Base-by-base conservation (phyloP, 2,797 vertebrate species). In the Clamator glandarius region DNA sequence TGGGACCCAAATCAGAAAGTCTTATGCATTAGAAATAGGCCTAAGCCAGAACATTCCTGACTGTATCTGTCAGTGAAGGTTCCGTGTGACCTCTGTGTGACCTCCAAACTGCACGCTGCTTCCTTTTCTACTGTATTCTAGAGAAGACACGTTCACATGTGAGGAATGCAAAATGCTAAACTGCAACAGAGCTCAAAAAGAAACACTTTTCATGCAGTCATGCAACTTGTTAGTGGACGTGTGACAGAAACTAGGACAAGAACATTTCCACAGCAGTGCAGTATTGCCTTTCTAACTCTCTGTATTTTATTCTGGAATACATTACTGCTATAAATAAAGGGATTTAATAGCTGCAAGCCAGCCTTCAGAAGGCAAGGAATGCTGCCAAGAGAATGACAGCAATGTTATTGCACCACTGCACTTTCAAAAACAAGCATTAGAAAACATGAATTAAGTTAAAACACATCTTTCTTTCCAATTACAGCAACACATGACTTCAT, bases 281-380 rank as follows among this genome's bases (percentile, higher is more conserved):
- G 18, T 35, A 33, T 23, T 70, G 21, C 21, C 55, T 68, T 79
- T 50, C 18, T 63, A 84, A 74, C 20, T 78, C 35, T 25, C 75
- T 63, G 31, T 70, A n/a, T 90, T 87, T 87, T 58, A 57, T 67
- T 78, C 59, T 63, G 58, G 69, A 91, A 77, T 69, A 87, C 84
- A 84, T 83, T 80, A 84, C 31, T 80, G 75, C 66, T 86, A 85
- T 84, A 95, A 93, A 91, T 91, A 84, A 78, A 84, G 33, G 81
- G 87, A 90, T 79, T 72, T 68, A 91, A 87, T 52, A 95, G 76
- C 84, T 90, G 76, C 64, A 93, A 84, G 77, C 83, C 80, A 94
- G 80, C 48, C 68, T 91, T 75, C 80, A 94, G 77, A 94, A 87
- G 25, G 35, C 58, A 72, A 83, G 58, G 50, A 83, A 81, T 29